phyloP scores from a whole-genome alignment of 2,888 invertebrate species.

The Endotricha flammealis region DNA sequence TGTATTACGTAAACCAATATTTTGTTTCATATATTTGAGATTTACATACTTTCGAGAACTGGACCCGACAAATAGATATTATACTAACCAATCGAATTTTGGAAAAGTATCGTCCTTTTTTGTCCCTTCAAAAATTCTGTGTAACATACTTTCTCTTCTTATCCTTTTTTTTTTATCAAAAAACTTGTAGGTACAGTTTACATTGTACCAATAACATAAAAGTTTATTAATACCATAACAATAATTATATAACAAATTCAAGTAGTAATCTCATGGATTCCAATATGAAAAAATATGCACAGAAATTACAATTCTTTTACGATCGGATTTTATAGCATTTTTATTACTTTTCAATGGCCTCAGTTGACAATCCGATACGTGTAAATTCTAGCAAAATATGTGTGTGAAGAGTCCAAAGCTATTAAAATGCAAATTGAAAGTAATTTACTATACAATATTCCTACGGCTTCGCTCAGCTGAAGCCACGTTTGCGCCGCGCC shows the following conservation, averaged over 20 bases:
- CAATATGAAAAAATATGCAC: conserved; percentile 48
- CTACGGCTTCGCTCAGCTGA: not conserved
- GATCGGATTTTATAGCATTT: conserved; percentile 67
- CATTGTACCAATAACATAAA: conserved; percentile 11
- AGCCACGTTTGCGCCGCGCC: conserved; percentile 4
- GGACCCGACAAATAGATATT: too few relatives aligned
- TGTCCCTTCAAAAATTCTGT: too few relatives aligned
- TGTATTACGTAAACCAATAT: conserved; percentile 6
- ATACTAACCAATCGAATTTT: too few relatives aligned
- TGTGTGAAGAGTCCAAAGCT: conserved; percentile 46
- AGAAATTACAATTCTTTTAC: conserved; percentile 67
- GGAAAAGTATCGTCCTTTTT: too few relatives aligned
- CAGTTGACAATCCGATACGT: conserved; percentile 61
- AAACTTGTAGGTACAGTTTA: too few relatives aligned
- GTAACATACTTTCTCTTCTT: too few relatives aligned
- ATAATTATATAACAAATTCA: conserved; percentile 30
- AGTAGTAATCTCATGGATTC: conserved; percentile 29
- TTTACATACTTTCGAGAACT: conserved; percentile 3
- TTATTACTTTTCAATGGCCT: conserved; percentile 69
- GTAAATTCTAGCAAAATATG: conserved; percentile 71
- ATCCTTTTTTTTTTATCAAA: too few relatives aligned
- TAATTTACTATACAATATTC: conserved; percentile 29
- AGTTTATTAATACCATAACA: conserved; percentile 15
- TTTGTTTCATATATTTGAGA: conserved; percentile 9
- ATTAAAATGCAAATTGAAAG: conserved; percentile 66